Conservation (phyloP, 2,888 invertebrate genomes). For the Cerceris rybyensis region DNA sequence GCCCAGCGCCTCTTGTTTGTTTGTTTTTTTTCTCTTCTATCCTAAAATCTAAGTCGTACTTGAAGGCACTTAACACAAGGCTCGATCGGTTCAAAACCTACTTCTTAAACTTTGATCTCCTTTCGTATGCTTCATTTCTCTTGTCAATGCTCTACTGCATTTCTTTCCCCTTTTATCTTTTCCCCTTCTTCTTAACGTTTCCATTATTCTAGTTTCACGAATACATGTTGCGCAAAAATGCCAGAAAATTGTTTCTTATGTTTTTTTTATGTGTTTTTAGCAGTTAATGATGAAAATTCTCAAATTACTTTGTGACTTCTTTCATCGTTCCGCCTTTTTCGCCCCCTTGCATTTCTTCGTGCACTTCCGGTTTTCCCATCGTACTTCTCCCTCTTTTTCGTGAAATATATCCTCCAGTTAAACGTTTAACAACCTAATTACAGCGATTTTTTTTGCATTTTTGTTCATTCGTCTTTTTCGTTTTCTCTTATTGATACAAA, state of each 20-base stretch:
- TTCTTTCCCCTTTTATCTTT: slow-evolving; percentile 40
- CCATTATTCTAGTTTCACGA: slow-evolving; percentile 13
- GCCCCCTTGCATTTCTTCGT: slow-evolving; percentile 9
- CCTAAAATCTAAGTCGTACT: slow-evolving; percentile 81
- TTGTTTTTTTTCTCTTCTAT: slow-evolving; percentile 64
- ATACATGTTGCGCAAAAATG: slow-evolving; percentile 27
- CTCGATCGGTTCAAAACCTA: slow-evolving; percentile 79
- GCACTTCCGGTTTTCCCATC: neutral
- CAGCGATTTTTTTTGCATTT: neutral
- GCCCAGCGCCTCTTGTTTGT: slow-evolving; percentile 79
- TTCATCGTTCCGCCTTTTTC: slow-evolving; percentile 7
- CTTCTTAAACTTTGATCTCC: slow-evolving; percentile 62
- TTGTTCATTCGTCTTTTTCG: neutral
- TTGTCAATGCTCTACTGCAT: slow-evolving; percentile 37
- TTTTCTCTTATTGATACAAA: slow-evolving; percentile 34
- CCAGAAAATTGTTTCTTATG: neutral
- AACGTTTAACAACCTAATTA: slow-evolving; percentile 30
- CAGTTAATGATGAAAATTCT: too few relatives aligned
- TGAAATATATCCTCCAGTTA: slow-evolving; percentile 9
- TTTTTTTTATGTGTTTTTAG: too few relatives aligned
- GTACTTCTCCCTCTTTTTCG: neutral
- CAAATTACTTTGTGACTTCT: neutral
- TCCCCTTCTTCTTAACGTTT: slow-evolving; percentile 5
- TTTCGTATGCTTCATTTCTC: slow-evolving; percentile 61
- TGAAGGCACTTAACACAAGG: slow-evolving; percentile 82